These are phyloP conservation scores for Falcunculus frontatus DNA, from an alignment of 2,113 vertebrate genomes.

Conservation along the genomic window DNA sequence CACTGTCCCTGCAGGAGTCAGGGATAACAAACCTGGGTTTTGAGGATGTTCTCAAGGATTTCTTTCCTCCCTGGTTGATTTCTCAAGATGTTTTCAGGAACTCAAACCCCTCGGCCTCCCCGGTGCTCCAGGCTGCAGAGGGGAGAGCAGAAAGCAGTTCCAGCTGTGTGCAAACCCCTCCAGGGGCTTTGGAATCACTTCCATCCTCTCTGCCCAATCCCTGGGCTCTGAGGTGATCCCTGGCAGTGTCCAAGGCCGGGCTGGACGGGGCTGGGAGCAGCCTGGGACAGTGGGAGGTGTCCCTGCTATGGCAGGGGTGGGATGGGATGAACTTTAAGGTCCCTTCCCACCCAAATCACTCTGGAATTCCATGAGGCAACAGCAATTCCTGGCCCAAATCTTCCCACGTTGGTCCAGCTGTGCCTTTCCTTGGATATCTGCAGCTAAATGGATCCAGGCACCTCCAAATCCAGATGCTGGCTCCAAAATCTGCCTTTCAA, in stretches of 20 bases:
- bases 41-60: not conserved
- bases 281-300: not conserved
- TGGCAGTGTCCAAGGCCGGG: not conserved
- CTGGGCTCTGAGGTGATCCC: not conserved
- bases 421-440: not conserved
- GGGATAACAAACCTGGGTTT: not conserved
- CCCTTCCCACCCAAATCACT: not conserved
- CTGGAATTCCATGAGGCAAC: not conserved
- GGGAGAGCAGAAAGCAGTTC: not conserved
- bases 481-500: not conserved
- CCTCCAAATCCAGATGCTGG: not conserved
- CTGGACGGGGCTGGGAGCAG: not conserved
- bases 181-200: too few species aligned
- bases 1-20: accelerated
- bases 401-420: not conserved
- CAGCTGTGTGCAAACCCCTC: not conserved
- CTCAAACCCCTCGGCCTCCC: too few species aligned
- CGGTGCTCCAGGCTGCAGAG: not conserved
- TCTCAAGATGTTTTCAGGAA: not conserved
- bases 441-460: not conserved
- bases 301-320: not conserved
- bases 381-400: not conserved
- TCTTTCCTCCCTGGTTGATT: not conserved
- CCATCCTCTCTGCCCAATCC: not conserved
- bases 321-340: not conserved